Conservation (phyloP, 2,797 vertebrate species). For the Melanotaenia pygmaea region DNA sequence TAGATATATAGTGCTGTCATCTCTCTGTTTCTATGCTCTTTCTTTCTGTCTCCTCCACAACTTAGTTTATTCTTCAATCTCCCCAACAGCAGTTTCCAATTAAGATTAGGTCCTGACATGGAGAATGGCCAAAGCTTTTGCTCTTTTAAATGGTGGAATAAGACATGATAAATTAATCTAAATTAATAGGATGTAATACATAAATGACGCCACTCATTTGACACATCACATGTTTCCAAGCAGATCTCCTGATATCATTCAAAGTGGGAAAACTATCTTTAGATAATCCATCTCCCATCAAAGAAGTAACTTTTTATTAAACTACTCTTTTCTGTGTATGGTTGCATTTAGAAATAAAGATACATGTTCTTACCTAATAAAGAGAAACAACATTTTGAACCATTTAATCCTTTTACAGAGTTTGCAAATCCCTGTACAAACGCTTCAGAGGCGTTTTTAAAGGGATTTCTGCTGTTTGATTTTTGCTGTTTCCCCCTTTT, state of each 20-base stretch:
- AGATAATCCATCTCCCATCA: constrained; percentile 12
- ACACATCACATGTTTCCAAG: constrained; percentile 48
- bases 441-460: neutral
- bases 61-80: constrained; percentile 24
- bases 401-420: too few species aligned
- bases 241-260: constrained; percentile 24
- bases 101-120: constrained; percentile 59
- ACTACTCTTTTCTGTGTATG: constrained; percentile 7
- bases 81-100: constrained; percentile 68
- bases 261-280: neutral
- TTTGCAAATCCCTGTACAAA: too few species aligned
- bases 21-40: constrained; percentile 26
- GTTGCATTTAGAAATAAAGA: neutral
- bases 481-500: too few species aligned
- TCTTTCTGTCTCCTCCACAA: constrained; percentile 1
- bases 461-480: neutral
- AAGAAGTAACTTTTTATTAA: constrained; percentile 19
- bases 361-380: neutral
- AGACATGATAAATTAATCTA: constrained; percentile 55
- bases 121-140: constrained; percentile 48
- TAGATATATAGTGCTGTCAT: constrained; percentile 60
- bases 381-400: neutral
- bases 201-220: constrained; percentile 62
- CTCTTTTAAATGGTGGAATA: constrained; percentile 17
- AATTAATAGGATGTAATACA: constrained; percentile 66